A percentile compares a stretch with the other conserved stretches of the same genome.
These are phyloP conservation scores for Anaspis maculata DNA, from an alignment of 2,888 invertebrate genomes.

Conservation along the genomic window DNA sequence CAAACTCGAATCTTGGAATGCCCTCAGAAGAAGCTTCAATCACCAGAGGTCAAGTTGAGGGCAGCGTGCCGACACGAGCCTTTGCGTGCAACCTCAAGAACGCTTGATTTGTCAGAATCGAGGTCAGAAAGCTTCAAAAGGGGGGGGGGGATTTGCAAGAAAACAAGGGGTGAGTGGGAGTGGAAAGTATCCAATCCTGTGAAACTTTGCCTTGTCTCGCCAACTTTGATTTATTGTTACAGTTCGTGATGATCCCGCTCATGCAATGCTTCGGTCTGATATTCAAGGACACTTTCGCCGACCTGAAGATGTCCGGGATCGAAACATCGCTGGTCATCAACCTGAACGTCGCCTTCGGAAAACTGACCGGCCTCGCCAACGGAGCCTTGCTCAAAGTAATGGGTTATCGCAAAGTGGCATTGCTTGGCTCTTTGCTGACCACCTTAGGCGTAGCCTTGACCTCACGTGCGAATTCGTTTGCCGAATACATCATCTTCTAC, in stretches of 20 bases:
- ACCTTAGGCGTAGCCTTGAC: slow-evolving; percentile 50
- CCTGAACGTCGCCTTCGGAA: slow-evolving; percentile 57
- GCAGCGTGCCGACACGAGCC: no score
- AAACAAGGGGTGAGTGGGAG: no score
- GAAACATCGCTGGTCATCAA: slow-evolving; percentile 55
- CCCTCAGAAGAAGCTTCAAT: no score
- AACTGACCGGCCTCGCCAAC: slow-evolving; percentile 55
- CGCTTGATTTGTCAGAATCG: no score
- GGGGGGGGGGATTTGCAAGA: no score
- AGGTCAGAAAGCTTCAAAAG: no score
- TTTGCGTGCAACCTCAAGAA: no score
- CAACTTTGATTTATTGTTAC: no score
- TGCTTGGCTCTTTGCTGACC: slow-evolving; percentile 47
- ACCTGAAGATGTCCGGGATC: slow-evolving; percentile 49
- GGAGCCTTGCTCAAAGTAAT: slow-evolving; percentile 52
- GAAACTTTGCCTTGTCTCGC: no score
- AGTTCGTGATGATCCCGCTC: slow-evolving; percentile 1
- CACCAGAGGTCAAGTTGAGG: no score
- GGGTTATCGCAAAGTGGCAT: slow-evolving; percentile 56
- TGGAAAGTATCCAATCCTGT: no score
- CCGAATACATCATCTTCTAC: slow-evolving; percentile 53
- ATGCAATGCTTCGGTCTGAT: slow-evolving; percentile 52
- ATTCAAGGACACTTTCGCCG: slow-evolving; percentile 52
- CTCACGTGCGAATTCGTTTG: slow-evolving; percentile 47
- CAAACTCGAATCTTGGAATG: no score